Percentiles rank a stretch among this genome's conserved stretches.
Evolutionary conservation across 2,888 invertebrate genomes (phyloP).

Genomic region (Meandrusa payeni): DNA sequence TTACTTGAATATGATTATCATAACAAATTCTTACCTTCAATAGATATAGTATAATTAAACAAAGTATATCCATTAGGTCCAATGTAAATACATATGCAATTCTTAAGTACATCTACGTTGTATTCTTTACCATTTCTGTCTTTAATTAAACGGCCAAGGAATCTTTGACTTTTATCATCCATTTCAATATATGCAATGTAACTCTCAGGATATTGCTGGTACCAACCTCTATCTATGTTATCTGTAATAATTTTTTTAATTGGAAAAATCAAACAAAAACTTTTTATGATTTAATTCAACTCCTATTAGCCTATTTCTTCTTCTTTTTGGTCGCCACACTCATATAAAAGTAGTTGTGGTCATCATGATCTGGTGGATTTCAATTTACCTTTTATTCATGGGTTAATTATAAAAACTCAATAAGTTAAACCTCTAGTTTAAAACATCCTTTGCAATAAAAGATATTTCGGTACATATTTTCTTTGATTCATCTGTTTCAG

Average conservation of each 20-base stretch:
- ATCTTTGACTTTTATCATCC: constrained; percentile 43
- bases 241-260: constrained; percentile 40
- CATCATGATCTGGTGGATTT: too few relatives aligned
- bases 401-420: too few relatives aligned
- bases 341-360: too few relatives aligned
- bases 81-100: constrained; percentile 83
- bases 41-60: constrained; percentile 81
- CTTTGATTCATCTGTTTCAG: too few relatives aligned
- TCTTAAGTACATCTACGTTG: constrained; percentile 53
- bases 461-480: too few relatives aligned
- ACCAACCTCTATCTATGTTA: constrained; percentile 49
- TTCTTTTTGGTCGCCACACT: too few relatives aligned
- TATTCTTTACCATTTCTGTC: constrained; percentile 39
- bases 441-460: too few relatives aligned
- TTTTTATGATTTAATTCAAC: too few relatives aligned
- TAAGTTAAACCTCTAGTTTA: too few relatives aligned
- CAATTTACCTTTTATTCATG: too few relatives aligned
- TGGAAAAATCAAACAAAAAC: background rate
- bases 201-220: constrained; percentile 47
- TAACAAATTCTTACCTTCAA: constrained; percentile 54
- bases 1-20: too few relatives aligned
- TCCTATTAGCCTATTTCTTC: too few relatives aligned
- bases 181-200: constrained; percentile 54
- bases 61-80: constrained; percentile 84
- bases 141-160: constrained; percentile 53